Percentiles rank a stretch among this genome's conserved stretches.
phyloP scores from a whole-genome alignment of 37 sponge, comb jelly and placozoan genomes.

The Amphimedon queenslandica region DNA sequence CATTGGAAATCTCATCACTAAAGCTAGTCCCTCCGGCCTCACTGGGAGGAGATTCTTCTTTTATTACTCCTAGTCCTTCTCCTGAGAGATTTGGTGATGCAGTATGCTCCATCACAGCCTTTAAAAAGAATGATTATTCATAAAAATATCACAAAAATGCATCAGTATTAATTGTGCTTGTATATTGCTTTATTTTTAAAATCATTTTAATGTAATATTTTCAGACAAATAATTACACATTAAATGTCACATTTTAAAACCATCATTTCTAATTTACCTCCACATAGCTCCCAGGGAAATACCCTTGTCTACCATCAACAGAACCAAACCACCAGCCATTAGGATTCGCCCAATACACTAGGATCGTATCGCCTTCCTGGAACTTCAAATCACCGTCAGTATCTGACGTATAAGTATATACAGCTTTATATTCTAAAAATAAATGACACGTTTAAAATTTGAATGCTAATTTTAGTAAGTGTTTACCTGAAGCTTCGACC shows the following conservation, averaged over 20 bases:
- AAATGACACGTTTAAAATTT: neutral
- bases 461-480: neutral
- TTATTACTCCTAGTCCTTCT: no score
- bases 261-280: no score
- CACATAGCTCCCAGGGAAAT: constrained; percentile 83
- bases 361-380: constrained; percentile 60
- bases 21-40: neutral
- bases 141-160: no score
- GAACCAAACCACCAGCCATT: constrained; percentile 90
- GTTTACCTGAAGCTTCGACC: constrained; percentile 15
- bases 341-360: constrained; percentile 73
- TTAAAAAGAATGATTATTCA: no score
- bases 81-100: no score
- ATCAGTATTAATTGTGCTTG: no score
- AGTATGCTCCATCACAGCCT: no score
- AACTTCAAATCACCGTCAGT: constrained; percentile 65
- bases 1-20: neutral
- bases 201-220: no score
- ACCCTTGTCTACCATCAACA: constrained; percentile 49
- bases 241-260: no score
- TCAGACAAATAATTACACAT: no score
- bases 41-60: no score
- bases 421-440: constrained; percentile 56
- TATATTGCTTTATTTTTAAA: no score
- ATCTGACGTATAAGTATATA: constrained; percentile 39